phyloP scores from a whole-genome alignment of 2,113 vertebrate species.

The Petrocephalus zakoni region DNA sequence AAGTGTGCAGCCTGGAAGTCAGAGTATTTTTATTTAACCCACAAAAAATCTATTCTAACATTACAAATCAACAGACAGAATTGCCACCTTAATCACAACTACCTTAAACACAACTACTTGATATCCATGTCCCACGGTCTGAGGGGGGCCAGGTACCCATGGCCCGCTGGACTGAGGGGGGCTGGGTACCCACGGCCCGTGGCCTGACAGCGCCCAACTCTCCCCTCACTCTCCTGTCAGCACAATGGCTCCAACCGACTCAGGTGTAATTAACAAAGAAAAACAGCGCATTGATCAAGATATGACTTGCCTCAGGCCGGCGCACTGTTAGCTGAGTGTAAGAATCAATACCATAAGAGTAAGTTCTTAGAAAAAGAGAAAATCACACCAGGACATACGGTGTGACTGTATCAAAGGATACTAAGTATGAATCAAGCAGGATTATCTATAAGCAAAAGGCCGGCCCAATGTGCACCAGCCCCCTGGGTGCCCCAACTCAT shows the following conservation, averaged over 20 bases:
- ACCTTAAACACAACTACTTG: neutral
- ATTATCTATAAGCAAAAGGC: constrained; percentile 39
- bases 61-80: neutral
- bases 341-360: constrained; percentile 67
- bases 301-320: constrained; percentile 56
- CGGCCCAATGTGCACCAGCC: constrained; percentile 46
- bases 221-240: constrained; percentile 41
- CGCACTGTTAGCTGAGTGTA: constrained; percentile 54
- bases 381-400: constrained; percentile 58
- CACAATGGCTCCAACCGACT: constrained; percentile 59
- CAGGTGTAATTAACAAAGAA: constrained; percentile 63
- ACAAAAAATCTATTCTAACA: neutral
- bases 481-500: constrained; percentile 53
- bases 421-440: constrained; percentile 51
- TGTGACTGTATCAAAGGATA: constrained; percentile 47
- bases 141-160: neutral
- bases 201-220: neutral
- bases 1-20: neutral
- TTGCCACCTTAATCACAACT: neutral
- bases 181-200: too few relatives aligned
- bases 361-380: constrained; percentile 46
- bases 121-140: neutral
- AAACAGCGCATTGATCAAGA: constrained; percentile 67
- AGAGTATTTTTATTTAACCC: neutral
- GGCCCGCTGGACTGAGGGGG: too few relatives aligned